A percentile compares a stretch with the other conserved stretches of the same genome.
phyloP scores from a whole-genome alignment of 2,888 invertebrate genomes.

The Gnatocerus cornutus region DNA sequence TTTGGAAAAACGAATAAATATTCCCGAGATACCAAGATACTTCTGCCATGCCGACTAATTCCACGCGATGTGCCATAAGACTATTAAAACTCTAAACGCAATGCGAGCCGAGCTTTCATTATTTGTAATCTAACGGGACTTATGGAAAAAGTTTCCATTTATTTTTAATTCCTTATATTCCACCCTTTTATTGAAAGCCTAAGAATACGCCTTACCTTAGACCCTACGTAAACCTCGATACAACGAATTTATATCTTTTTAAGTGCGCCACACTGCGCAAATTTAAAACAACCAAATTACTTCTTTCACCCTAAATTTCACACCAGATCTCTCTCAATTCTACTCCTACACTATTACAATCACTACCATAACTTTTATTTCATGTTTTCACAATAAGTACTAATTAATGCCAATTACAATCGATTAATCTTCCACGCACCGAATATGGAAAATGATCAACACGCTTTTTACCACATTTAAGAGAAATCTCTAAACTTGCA shows the following conservation, averaged over 20 bases:
- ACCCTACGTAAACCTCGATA: conserved; percentile 60
- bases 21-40: conserved; percentile 63
- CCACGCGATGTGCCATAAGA: conserved; percentile 70
- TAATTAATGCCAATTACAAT: too few species aligned
- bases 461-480: too few species aligned
- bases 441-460: too few species aligned
- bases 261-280: conserved; percentile 55
- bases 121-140: conserved; percentile 72
- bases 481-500: too few species aligned
- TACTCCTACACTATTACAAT: not conserved
- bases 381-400: too few species aligned
- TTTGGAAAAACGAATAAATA: conserved; percentile 73
- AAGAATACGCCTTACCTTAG: conserved; percentile 64
- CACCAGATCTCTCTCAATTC: conserved; percentile 31
- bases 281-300: conserved; percentile 51
- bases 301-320: conserved; percentile 47
- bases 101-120: conserved; percentile 70
- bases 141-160: conserved; percentile 73
- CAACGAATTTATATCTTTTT: conserved; percentile 61
- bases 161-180: conserved; percentile 72
- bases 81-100: conserved; percentile 72
- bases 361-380: not conserved
- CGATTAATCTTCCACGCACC: too few species aligned
- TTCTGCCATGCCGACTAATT: conserved; percentile 67
- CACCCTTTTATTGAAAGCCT: conserved; percentile 71